These are phyloP conservation scores for Gallinago nigripennis DNA, from an alignment of 2,797 vertebrate genomes.

Conservation along the genomic window DNA sequence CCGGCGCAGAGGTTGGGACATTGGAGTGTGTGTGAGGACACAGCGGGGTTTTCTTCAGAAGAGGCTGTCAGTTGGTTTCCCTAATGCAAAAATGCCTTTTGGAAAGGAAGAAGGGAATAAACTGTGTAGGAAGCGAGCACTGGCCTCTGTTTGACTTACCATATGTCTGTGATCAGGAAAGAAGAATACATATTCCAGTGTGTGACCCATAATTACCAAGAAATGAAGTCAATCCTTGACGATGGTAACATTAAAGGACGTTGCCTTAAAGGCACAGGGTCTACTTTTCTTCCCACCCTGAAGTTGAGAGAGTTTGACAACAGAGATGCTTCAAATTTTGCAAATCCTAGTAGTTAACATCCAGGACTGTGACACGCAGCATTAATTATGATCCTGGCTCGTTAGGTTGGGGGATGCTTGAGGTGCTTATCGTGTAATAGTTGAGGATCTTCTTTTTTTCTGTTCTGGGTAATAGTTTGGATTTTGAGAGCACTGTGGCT, in stretches of 20 bases:
- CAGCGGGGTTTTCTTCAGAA: not conserved
- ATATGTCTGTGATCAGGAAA: not conserved
- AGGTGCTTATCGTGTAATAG: not conserved
- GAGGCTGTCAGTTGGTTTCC: not conserved
- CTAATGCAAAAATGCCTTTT: not conserved
- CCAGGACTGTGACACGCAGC: not conserved
- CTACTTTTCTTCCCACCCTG: conserved; percentile 34
- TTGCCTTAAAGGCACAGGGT: conserved; percentile 41
- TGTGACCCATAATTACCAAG: not conserved
- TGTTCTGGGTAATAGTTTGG: not conserved
- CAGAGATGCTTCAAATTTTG: conserved; percentile 13
- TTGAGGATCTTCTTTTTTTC: not conserved
- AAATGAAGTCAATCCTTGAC: not conserved
- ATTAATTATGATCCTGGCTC: not conserved
- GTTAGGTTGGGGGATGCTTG: not conserved
- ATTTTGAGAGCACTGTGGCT: not conserved
- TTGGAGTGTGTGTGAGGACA: not conserved
- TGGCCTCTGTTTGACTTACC: not conserved
- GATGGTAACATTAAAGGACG: conserved; percentile 15
- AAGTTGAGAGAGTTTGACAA: conserved; percentile 74
- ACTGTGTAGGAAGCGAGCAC: not conserved
- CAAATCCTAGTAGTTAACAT: not conserved
- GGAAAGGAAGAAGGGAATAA: not conserved
- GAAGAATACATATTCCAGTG: not conserved
- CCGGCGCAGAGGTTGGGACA: not conserved